Evolutionary conservation across 2,797 vertebrate species (phyloP).

Genomic region (Pseudochromis fuscus): DNA sequence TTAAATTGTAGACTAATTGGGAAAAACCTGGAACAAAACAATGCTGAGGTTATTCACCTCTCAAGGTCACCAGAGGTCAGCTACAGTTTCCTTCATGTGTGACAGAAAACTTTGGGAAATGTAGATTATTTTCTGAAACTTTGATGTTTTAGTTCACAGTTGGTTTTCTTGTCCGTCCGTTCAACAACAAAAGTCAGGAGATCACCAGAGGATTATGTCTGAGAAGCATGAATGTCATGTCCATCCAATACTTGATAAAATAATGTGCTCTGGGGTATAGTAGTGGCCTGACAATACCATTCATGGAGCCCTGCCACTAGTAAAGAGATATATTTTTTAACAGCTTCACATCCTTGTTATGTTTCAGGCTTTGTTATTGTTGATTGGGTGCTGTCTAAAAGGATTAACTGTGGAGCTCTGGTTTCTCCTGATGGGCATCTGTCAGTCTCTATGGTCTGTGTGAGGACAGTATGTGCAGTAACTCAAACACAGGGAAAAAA

Average conservation of each 20-base stretch:
- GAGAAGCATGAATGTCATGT: not conserved
- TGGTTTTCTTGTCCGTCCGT: too few relatives aligned
- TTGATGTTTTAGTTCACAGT: too few relatives aligned
- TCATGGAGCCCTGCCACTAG: not conserved
- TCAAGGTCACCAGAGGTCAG: too few relatives aligned
- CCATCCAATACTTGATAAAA: not conserved
- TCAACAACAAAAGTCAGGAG: slow-evolving; percentile 1
- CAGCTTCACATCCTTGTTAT: slow-evolving; percentile 1
- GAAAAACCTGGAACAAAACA: too few relatives aligned
- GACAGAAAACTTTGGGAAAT: too few relatives aligned
- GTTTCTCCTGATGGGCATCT: not conserved
- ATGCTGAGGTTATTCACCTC: too few relatives aligned
- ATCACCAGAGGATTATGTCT: not conserved
- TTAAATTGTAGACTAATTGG: too few relatives aligned
- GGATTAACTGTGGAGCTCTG: not conserved
- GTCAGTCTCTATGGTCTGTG: not conserved
- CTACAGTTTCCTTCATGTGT: too few relatives aligned
- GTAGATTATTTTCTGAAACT: too few relatives aligned
- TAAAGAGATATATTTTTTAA: not conserved
- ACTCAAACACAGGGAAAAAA: slow-evolving; percentile 4
- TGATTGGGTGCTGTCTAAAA: not conserved
- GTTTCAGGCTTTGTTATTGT: not conserved
- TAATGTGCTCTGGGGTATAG: not conserved
- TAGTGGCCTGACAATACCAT: not conserved
- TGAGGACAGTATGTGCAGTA: not conserved